These are phyloP conservation scores for Dasyurus viverrinus DNA, from an alignment of 2,113 vertebrate species.

Conservation along the genomic window DNA sequence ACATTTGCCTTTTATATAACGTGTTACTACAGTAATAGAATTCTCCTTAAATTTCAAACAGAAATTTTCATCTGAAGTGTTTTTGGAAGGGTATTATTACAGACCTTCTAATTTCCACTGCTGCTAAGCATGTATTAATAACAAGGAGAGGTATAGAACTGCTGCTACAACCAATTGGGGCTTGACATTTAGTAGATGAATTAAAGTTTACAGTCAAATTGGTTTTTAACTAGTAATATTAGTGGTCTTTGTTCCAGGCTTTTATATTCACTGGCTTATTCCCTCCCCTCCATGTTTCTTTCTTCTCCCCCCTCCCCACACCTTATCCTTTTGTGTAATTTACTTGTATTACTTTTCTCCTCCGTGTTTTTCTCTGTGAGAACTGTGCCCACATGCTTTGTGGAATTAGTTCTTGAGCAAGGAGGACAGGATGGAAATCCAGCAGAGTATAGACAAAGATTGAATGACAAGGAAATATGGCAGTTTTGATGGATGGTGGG, in stretches of 20 bases:
- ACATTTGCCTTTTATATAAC: slow-evolving; percentile 59
- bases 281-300: background rate
- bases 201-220: slow-evolving; percentile 71
- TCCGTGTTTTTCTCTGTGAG: background rate
- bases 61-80: slow-evolving; percentile 72
- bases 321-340: background rate
- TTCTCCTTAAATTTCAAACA: slow-evolving; percentile 77
- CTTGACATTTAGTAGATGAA: slow-evolving; percentile 76
- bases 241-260: slow-evolving; percentile 22
- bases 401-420: background rate
- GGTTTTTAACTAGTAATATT: slow-evolving; percentile 63
- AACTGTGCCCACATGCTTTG: background rate
- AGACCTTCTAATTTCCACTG: slow-evolving; percentile 77
- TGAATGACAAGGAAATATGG: background rate
- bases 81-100: slow-evolving; percentile 77
- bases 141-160: slow-evolving; percentile 61
- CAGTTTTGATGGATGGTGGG: background rate
- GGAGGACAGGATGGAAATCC: background rate
- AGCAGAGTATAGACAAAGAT: background rate
- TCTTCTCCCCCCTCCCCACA: background rate
- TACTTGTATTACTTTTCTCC: background rate
- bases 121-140: slow-evolving; percentile 73
- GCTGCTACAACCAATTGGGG: slow-evolving; percentile 59
- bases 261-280: accelerated
- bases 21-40: slow-evolving; percentile 68